Evolutionary conservation across 2,888 invertebrate genomes (phyloP).

Genomic region (Oscheius sp.): DNA sequence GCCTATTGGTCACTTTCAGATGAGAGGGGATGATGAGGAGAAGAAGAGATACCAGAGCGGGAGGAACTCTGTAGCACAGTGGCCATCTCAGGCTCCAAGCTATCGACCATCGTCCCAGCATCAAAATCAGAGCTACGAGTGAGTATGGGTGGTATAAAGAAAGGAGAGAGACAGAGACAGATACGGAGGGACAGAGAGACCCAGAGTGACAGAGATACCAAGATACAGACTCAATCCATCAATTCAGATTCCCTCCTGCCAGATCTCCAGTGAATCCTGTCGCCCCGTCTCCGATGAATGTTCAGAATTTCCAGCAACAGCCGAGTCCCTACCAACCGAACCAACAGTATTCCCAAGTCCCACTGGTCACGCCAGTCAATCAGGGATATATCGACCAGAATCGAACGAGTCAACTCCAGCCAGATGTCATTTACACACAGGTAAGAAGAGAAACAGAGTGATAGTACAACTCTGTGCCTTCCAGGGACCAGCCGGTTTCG

Average conservation of each 20-base stretch:
- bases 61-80: constrained; percentile 46
- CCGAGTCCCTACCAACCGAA: constrained; percentile 2
- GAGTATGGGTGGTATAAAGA: background rate
- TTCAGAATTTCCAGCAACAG: constrained; percentile 10
- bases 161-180: no score
- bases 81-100: constrained; percentile 39
- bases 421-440: constrained; percentile 54
- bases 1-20: constrained; percentile 41
- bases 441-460: constrained; percentile 15
- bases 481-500: constrained; percentile 49
- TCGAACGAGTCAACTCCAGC: constrained; percentile 47
- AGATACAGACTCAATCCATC: background rate
- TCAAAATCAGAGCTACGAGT: constrained; percentile 34
- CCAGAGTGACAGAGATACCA: no score
- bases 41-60: constrained; percentile 48
- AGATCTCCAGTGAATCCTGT: constrained; percentile 24
- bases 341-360: constrained; percentile 38
- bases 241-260: constrained; percentile 7
- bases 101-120: constrained; percentile 39
- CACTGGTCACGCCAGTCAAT: constrained; percentile 49
- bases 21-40: constrained; percentile 55
- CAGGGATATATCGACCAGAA: constrained; percentile 46
- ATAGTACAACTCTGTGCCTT: background rate
- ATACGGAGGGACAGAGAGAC: no score
- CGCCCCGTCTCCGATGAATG: constrained; percentile 25